Base-by-base conservation (phyloP, 2,797 vertebrate genomes). In the Mus minutoides region DNA sequence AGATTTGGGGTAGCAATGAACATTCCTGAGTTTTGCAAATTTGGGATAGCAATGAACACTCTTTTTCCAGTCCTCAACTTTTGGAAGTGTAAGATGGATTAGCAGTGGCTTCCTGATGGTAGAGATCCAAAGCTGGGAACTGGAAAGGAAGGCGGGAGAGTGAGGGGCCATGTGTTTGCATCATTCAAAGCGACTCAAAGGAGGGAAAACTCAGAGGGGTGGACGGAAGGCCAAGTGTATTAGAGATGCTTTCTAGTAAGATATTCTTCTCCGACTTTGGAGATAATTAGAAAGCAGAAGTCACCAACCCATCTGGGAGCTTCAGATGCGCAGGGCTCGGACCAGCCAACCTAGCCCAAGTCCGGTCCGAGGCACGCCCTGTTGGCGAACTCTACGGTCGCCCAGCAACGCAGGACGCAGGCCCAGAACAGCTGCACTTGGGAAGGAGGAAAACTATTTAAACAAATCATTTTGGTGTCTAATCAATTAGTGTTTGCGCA, bases 401-500 rank as follows among this genome's bases (percentile, higher is more conserved):
- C 0, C 79, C 0, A 26, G 80, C 71, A 83, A 93, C 2, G 9
- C 67, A 2, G 7, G 7, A 86, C 26, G 58, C 69, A 16, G 2
- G 52, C 60, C 8, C 62, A 95, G 84, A 96, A 90, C 88, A 92
- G 96, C 94, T 94, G 94, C 83, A 73, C 92, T 92, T 80, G 91
- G 94, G 93, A 95, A 97, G 77, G 89, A 77, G 77, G 87, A 96
- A 97, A 97, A 97, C 75, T 92, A 92, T 92, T 92, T 93, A 85
- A 98, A 96, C 96, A 96, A 97, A 97, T 98, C 97, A 95, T 98
- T 97, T 98, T 97, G 98, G 98, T 97, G 98, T 96, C 97, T 98
- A 97, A 98, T 98, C 98, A 98, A 98, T 98, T 98, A 96, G 97
- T 96, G 97, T 97, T 98, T 97, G 97, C 95, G 90, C 96, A 98